These are phyloP conservation scores for Hozukius guyotensis DNA, from an alignment of 2,797 vertebrate genomes.

Conservation along the genomic window DNA sequence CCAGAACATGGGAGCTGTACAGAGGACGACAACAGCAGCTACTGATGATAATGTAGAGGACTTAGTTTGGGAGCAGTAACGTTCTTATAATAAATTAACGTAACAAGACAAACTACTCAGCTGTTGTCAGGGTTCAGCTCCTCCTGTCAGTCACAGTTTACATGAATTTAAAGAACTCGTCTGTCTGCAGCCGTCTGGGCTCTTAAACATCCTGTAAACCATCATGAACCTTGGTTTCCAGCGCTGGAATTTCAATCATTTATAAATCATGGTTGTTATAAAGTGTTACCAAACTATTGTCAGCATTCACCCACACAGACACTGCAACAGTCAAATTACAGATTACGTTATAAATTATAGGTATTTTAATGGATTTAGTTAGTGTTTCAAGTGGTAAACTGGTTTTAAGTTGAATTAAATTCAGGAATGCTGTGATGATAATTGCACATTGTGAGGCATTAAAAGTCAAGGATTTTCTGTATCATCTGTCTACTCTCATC, in stretches of 20 bases:
- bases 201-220: neutral
- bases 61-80: neutral
- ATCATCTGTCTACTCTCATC: neutral
- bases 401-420: neutral
- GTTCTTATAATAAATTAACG: neutral
- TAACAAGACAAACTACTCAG: conserved; percentile 3
- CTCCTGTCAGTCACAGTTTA: neutral
- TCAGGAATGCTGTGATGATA: neutral
- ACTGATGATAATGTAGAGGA: neutral
- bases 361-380: neutral
- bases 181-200: neutral
- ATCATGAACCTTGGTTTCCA: neutral
- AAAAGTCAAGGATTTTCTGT: neutral
- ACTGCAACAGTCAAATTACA: neutral
- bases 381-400: neutral
- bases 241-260: neutral
- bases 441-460: neutral
- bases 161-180: neutral
- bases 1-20: neutral
- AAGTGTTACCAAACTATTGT: neutral
- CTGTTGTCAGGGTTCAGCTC: neutral
- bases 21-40: neutral
- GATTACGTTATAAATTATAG: neutral
- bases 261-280: too few species aligned
- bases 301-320: neutral